A percentile compares a stretch with the other conserved stretches of the same genome.
Conservation (phyloP, 2,888 invertebrate species). For the Pristionchus japonicus region DNA sequence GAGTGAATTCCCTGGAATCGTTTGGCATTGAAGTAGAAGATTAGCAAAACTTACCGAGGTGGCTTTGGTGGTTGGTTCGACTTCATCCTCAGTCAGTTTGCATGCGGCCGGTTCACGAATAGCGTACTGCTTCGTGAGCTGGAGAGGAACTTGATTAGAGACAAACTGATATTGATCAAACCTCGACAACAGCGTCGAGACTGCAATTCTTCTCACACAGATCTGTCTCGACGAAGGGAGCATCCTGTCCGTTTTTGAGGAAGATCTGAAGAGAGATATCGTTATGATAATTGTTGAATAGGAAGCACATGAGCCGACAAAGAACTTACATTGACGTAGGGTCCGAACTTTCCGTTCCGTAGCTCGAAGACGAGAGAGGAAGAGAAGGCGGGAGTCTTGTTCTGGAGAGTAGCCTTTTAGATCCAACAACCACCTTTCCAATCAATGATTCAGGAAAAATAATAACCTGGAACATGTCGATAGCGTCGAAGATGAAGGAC, state of each 20-base stretch:
- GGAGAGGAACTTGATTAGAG: not conserved
- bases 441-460: not conserved
- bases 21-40: too few relatives aligned
- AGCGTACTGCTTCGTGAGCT: not conserved
- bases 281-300: too few relatives aligned
- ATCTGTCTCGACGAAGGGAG: conserved; percentile 13
- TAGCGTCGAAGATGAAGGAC: conserved; percentile 4
- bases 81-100: not conserved
- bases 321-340: conserved; percentile 28
- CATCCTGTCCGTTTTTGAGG: conserved; percentile 27
- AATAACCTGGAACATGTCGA: not conserved
- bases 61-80: not conserved
- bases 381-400: conserved; percentile 25
- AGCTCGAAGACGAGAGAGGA: conserved; percentile 34
- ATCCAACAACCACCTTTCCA: not conserved
- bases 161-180: not conserved
- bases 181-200: conserved; percentile 8
- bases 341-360: conserved; percentile 26
- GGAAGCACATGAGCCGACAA: too few relatives aligned
- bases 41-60: not conserved
- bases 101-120: conserved; percentile 15
- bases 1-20: not conserved
- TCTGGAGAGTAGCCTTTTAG: not conserved
- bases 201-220: not conserved
- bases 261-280: not conserved